Evolutionary conservation across 53 echinoderm and acorn worm genomes (phyloP), one percentile per base, ranked within the genome.

Genomic region (Stichopus horrens): DNA sequence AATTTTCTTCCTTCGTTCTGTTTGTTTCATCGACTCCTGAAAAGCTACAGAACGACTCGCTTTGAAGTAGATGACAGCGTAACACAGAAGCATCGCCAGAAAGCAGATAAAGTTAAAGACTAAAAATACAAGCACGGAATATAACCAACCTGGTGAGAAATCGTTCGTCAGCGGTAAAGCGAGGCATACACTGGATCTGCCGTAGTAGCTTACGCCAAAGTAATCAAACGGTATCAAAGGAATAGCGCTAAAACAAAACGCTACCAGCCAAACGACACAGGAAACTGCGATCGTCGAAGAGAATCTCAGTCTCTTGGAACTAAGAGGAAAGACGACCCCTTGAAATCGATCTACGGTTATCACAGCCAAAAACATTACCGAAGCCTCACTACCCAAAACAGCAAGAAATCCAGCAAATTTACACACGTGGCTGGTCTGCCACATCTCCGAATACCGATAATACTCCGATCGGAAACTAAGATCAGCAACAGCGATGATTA

Each of bases 111-210:
- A 74, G 55, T 94, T 94, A 86, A 92, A 86, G 3, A 74, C 89
- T 5, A 94, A 85, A 65, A 94, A 94, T 51, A 94, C 19, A 5
- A 91, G 76, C 4, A 94, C 88, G 9, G 95, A 93, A 76, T 93
- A 94, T 73, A 93, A 79, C 95, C 95, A 94, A 60, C 95, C 95
- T 5, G 90, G 88, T 18, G 79, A 76, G 57, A 78, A 78, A 21
- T 91, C 88, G 22, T 76, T 76, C 7, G 92, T 91, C 10, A 94
- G 77, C 7, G 92, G 94, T 79, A 94, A 77, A 8, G 95, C 92
- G 8, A 94, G 88, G n/a, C 94, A 94, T 9, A 94, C 94, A 85
- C 94, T 92, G 7, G 92, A 92, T 73, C 89, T 88, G 2, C 92
- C 94, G 57, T 94, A 94, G 74, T 86, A 94, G 21, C 90, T 86